Evolutionary conservation across 2,797 vertebrate species (phyloP).

Genomic region (Anisognathus igniventris): DNA sequence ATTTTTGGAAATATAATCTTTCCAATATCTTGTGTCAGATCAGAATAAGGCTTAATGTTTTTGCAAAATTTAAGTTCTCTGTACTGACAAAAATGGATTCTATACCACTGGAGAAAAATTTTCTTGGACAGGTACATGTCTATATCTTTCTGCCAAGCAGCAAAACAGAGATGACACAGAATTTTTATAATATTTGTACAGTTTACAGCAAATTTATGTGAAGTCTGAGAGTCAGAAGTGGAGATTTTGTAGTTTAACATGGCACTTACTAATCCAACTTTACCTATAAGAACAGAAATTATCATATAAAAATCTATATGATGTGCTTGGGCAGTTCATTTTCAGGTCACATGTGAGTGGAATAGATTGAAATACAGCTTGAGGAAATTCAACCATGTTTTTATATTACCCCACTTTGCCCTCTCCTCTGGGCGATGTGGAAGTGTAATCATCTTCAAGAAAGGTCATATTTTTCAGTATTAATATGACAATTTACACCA

Average conservation of each 20-base stretch:
- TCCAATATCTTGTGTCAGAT: background rate
- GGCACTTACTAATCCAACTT: background rate
- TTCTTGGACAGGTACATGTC: background rate
- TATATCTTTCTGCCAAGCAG: background rate
- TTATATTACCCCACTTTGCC: background rate
- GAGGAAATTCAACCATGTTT: background rate
- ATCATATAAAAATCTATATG: background rate
- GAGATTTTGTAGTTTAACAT: background rate
- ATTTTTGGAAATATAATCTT: background rate
- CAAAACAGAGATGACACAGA: background rate
- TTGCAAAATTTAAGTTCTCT: background rate
- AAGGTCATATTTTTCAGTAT: background rate
- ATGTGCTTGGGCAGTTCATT: background rate
- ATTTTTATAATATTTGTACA: background rate
- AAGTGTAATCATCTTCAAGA: background rate
- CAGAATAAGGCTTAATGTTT: background rate
- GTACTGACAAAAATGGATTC: background rate
- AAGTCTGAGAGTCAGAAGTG: background rate
- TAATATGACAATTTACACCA: accelerated
- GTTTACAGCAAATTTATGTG: background rate
- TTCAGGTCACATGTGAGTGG: background rate
- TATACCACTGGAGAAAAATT: background rate
- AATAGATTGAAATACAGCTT: background rate
- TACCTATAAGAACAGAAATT: background rate
- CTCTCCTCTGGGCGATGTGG: background rate